phyloP scores from a whole-genome alignment of 2,113 vertebrate genomes.

The Aviceda subcristata region DNA sequence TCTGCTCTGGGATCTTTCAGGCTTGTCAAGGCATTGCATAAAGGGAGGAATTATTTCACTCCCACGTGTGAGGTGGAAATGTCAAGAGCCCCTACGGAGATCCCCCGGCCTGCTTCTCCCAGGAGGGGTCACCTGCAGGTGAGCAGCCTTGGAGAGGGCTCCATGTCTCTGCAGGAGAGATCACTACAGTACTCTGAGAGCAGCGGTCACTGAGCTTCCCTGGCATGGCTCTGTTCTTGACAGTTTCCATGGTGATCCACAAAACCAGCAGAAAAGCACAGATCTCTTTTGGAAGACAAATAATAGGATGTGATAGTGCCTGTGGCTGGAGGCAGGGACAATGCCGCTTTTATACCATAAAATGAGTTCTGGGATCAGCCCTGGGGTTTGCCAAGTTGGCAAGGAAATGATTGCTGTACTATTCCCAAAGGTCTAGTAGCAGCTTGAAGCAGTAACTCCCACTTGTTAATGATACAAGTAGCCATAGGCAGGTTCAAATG shows the following conservation, averaged over 20 bases:
- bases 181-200: neutral
- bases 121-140: neutral
- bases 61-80: neutral
- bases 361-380: neutral
- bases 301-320: neutral
- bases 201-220: neutral
- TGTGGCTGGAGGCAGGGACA: neutral
- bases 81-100: neutral
- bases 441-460: neutral
- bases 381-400: neutral
- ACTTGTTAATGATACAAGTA: neutral
- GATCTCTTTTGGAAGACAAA: neutral
- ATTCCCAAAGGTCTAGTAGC: neutral
- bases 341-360: neutral
- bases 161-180: neutral
- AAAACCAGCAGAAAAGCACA: neutral
- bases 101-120: neutral
- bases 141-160: neutral
- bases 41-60: constrained; percentile 5
- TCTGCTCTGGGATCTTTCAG: constrained; percentile 40
- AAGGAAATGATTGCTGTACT: neutral
- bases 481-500: neutral
- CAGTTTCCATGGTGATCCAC: constrained; percentile 18
- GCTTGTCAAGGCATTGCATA: neutral
- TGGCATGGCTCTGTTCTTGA: neutral